A percentile compares a stretch with the other conserved stretches of the same genome.
These are phyloP conservation scores for Sarcophaga caerulescens DNA, from an alignment of 2,888 invertebrate genomes.

Conservation along the genomic window DNA sequence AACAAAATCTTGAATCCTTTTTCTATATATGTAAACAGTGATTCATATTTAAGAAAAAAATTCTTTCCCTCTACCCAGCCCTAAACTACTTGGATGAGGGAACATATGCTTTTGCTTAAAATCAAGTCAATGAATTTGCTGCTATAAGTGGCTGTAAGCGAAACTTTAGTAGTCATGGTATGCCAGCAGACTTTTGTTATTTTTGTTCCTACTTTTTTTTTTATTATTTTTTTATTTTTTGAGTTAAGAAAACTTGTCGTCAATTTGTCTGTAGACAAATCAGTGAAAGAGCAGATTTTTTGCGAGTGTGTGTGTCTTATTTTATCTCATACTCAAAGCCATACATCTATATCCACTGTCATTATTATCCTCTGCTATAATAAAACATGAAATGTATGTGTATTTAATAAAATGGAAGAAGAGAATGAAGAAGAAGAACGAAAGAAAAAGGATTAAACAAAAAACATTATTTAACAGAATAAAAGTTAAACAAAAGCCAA, in stretches of 20 bases:
- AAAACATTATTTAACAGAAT: not conserved
- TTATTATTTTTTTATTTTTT: no score
- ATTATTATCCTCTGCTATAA: not conserved
- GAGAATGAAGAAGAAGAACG: not conserved
- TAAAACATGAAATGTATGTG: not conserved
- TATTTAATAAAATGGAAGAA: not conserved
- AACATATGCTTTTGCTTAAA: constrained; percentile 39
- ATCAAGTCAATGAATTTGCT: constrained; percentile 48
- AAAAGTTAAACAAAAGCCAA: not conserved
- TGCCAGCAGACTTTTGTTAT: constrained; percentile 18
- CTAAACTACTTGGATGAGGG: no score
- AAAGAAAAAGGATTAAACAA: not conserved
- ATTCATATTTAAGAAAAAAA: constrained; percentile 33
- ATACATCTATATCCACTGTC: not conserved
- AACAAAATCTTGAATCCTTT: constrained; percentile 10
- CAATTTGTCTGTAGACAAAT: constrained; percentile 61
- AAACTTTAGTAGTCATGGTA: constrained; percentile 6
- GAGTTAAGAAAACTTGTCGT: constrained; percentile 51
- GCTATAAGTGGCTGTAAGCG: constrained; percentile 14
- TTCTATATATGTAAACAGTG: constrained; percentile 36
- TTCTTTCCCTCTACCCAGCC: no score
- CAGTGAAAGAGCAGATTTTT: not conserved
- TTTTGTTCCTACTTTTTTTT: not conserved
- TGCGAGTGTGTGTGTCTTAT: no score
- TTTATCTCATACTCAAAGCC: not conserved